Evolutionary conservation across 1,140 invertebrate species (phyloP).

Genomic region (Apis dorsata): DNA sequence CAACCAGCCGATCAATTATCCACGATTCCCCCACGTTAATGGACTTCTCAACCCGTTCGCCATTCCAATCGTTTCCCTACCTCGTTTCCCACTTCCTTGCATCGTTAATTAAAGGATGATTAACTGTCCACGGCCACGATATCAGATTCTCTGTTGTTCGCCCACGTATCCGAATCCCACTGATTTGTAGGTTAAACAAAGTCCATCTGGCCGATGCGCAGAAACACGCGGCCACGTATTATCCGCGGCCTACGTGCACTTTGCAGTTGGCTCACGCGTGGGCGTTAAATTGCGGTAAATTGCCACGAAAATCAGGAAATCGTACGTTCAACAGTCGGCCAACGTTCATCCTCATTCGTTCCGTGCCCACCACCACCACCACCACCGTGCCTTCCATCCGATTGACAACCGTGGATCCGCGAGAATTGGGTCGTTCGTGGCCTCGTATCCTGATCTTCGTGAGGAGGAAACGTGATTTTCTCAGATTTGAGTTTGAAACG

Average conservation of each 20-base stretch:
- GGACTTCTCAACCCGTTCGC: background rate
- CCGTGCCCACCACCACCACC: background rate
- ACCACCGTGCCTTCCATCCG: slow-evolving; percentile 2
- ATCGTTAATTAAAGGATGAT: slow-evolving; percentile 37
- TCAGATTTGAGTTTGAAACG: too few relatives aligned
- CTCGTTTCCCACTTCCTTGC: slow-evolving; percentile 4
- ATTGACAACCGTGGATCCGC: slow-evolving; percentile 33
- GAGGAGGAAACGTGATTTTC: too few relatives aligned
- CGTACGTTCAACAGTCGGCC: slow-evolving; percentile 46
- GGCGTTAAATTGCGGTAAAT: slow-evolving; percentile 66
- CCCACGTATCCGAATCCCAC: slow-evolving; percentile 41
- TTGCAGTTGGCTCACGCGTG: slow-evolving; percentile 53
- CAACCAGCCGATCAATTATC: background rate
- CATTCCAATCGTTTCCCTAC: background rate
- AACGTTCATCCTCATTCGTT: background rate
- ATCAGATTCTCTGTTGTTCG: slow-evolving; percentile 34
- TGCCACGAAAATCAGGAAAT: slow-evolving; percentile 65
- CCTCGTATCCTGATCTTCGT: background rate
- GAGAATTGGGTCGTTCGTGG: slow-evolving; percentile 9
- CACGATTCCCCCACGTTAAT: background rate
- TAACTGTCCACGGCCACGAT: slow-evolving; percentile 14
- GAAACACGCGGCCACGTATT: slow-evolving; percentile 46
- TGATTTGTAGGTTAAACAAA: slow-evolving; percentile 57
- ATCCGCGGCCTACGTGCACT: slow-evolving; percentile 59
- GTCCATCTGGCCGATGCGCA: slow-evolving; percentile 49